Conservation (phyloP, 1,140 invertebrate species). For the Hycleus cichorii region DNA sequence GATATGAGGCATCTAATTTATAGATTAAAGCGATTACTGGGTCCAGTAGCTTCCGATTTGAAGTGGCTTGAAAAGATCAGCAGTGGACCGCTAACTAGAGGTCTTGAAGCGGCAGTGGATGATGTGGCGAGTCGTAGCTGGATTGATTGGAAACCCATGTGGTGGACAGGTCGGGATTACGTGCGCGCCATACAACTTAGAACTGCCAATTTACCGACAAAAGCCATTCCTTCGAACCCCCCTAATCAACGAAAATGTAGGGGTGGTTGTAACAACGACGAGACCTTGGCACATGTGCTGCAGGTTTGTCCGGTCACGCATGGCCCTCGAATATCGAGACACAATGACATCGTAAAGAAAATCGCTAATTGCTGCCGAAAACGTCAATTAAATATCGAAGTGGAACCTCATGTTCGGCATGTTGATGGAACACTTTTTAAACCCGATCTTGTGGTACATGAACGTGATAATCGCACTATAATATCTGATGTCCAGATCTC, state of each 20-base stretch:
- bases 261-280: conserved; percentile 1
- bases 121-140: conserved; percentile 6
- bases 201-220: conserved; percentile 16
- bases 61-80: too few relatives aligned
- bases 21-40: too few relatives aligned
- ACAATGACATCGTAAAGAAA: conserved; percentile 7
- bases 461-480: neutral
- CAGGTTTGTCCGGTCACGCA: conserved; percentile 6
- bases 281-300: conserved; percentile 15
- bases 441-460: conserved; percentile 12
- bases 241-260: neutral
- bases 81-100: neutral
- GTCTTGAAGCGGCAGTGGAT: neutral
- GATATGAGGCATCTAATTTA: too few relatives aligned
- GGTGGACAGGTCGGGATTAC: conserved; percentile 17
- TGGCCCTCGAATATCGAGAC: conserved; percentile 5
- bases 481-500: conserved; percentile 9
- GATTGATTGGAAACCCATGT: neutral
- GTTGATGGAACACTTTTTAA: neutral
- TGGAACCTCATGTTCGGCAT: conserved; percentile 3
- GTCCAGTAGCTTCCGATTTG: too few relatives aligned
- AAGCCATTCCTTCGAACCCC: conserved; percentile 11
- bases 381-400: neutral
- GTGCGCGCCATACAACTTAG: conserved; percentile 19
- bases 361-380: neutral